Conservation (phyloP, 2,113 vertebrate species). For the Calypte anna region DNA sequence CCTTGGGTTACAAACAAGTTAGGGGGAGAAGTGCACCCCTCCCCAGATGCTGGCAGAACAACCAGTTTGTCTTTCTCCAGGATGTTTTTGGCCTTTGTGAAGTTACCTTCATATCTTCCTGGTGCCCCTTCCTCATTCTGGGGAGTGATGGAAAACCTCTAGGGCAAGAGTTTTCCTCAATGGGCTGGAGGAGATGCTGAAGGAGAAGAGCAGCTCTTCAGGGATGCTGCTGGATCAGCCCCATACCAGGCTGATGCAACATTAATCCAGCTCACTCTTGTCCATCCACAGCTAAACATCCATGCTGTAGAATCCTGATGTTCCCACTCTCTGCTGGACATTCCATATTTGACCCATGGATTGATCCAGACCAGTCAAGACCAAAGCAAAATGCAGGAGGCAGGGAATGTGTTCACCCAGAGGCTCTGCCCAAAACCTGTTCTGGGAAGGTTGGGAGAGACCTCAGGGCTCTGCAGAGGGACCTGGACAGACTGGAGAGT, state of each 20-base stretch:
- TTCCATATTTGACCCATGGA: not conserved
- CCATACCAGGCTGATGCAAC: not conserved
- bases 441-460: not conserved
- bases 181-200: not conserved
- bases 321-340: not conserved
- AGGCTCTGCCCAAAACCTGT: not conserved
- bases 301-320: not conserved
- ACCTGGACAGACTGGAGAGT: no score
- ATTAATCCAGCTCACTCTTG: rapidly evolving
- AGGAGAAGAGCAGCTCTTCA: not conserved
- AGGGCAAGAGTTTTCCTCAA: rapidly evolving
- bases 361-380: not conserved
- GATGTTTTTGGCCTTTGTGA: not conserved
- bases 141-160: not conserved
- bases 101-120: not conserved
- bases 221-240: rapidly evolving
- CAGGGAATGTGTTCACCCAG: rapidly evolving
- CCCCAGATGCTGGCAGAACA: not conserved
- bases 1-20: not conserved
- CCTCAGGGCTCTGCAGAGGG: not conserved
- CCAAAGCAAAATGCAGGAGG: not conserved
- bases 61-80: not conserved
- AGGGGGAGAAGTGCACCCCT: not conserved
- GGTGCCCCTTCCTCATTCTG: rapidly evolving
- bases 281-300: not conserved